Evolutionary conservation across 2,797 vertebrate species (phyloP).

Genomic region (Botia kubotai): DNA sequence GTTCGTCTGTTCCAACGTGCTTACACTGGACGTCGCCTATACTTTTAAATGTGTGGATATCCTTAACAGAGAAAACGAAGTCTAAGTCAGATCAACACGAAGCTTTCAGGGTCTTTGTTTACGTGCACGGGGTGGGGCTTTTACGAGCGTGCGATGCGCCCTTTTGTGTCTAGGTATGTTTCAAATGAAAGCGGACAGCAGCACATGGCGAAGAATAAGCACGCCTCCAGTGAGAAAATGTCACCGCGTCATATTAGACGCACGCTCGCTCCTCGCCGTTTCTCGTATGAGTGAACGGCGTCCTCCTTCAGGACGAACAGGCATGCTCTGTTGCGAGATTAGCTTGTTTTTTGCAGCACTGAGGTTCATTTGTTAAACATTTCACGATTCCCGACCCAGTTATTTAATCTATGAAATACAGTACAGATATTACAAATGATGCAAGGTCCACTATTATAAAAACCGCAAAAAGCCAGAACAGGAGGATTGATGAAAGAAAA

Average conservation of each 20-base stretch:
- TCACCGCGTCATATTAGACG: constrained; percentile 29
- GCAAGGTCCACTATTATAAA: too few relatives aligned
- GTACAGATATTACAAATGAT: not conserved
- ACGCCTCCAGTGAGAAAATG: constrained; percentile 38
- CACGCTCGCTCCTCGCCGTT: constrained; percentile 20
- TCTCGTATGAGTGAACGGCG: constrained; percentile 16
- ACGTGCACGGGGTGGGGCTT: constrained; percentile 44
- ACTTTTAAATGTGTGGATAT: not conserved
- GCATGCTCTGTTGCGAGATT: not conserved
- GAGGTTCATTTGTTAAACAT: not conserved
- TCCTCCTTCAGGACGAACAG: not conserved
- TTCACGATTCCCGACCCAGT: not conserved
- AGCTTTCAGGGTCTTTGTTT: constrained; percentile 13
- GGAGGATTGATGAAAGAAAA: too few relatives aligned
- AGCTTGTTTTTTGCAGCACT: not conserved
- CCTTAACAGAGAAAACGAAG: not conserved
- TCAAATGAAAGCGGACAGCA: constrained; percentile 18
- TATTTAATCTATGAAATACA: not conserved
- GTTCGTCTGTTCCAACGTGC: constrained; percentile 9
- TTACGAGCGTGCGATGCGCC: constrained; percentile 26
- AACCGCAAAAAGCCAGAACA: too few relatives aligned
- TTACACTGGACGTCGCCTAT: not conserved
- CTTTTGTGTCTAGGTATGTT: constrained; percentile 57
- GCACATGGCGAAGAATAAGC: constrained; percentile 48
- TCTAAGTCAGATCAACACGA: not conserved